Conservation (phyloP, 2,888 invertebrate genomes). For the Bibio marci region DNA sequence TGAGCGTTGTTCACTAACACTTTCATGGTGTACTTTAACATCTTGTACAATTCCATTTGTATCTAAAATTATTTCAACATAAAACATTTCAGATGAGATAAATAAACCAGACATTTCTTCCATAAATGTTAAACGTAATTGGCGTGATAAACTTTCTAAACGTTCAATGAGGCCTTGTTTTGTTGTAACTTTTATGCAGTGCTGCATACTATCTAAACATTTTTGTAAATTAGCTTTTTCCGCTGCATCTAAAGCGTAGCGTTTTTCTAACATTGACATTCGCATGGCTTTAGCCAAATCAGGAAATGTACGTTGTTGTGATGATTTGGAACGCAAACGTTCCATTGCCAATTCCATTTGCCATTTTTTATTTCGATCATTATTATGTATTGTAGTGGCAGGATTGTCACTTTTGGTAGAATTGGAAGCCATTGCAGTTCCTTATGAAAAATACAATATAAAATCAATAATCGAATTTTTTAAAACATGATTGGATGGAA, state of each 20-base stretch:
- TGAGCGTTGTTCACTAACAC: conserved; percentile 66
- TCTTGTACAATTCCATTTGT: conserved; percentile 70
- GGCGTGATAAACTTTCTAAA: conserved; percentile 76
- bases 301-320: conserved; percentile 61
- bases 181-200: conserved; percentile 84
- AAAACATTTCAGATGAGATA: conserved; percentile 94
- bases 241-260: conserved; percentile 69
- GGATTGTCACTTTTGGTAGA: no score
- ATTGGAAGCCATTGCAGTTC: no score
- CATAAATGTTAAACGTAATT: conserved; percentile 77
- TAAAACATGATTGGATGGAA: no score
- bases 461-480: no score
- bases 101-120: conserved; percentile 69
- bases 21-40: conserved; percentile 82
- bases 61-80: conserved; percentile 78
- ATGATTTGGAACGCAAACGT: conserved; percentile 67
- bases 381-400: no score
- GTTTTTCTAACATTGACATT: conserved; percentile 76
- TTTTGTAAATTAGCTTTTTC: conserved; percentile 77
- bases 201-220: conserved; percentile 80
- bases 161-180: conserved; percentile 83
- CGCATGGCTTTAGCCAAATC: conserved; percentile 79
- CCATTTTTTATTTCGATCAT: conserved; percentile 50
- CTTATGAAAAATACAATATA: no score
- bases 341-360: conserved; percentile 85